Conservation (phyloP, 2,797 vertebrate species). For the Urocyon cinereoargenteus region DNA sequence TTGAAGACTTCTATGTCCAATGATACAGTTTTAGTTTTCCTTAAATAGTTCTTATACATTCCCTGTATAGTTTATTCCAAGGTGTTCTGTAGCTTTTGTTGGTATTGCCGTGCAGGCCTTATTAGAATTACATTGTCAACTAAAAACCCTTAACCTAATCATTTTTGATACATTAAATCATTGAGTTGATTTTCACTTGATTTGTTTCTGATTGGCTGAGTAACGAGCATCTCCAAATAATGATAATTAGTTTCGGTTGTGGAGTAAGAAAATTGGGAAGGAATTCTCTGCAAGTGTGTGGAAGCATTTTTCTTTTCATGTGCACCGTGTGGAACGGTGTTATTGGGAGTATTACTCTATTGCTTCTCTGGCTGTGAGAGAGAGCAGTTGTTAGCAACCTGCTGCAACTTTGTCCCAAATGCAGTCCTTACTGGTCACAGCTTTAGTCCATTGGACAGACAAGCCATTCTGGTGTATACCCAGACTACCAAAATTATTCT, state of each 20-base stretch:
- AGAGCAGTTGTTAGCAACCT: background rate
- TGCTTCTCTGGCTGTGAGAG: background rate
- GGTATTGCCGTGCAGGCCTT: background rate
- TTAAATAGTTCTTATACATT: background rate
- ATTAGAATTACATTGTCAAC: background rate
- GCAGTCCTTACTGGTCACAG: background rate
- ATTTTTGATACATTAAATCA: constrained; percentile 4
- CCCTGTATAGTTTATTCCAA: background rate
- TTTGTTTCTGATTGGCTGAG: background rate
- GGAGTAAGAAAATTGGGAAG: background rate
- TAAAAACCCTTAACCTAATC: background rate
- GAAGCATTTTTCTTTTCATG: background rate
- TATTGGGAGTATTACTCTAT: background rate
- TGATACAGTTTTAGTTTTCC: background rate
- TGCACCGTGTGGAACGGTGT: background rate
- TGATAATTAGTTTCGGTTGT: background rate
- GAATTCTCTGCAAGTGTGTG: background rate
- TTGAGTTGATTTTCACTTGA: background rate
- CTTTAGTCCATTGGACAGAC: background rate
- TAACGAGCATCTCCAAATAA: background rate
- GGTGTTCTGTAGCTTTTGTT: background rate
- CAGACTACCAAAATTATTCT: background rate
- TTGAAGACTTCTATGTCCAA: background rate
- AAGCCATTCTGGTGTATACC: background rate
- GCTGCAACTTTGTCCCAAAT: background rate